phyloP scores from a whole-genome alignment of 2,888 invertebrate genomes.

The Orthosia cruda region DNA sequence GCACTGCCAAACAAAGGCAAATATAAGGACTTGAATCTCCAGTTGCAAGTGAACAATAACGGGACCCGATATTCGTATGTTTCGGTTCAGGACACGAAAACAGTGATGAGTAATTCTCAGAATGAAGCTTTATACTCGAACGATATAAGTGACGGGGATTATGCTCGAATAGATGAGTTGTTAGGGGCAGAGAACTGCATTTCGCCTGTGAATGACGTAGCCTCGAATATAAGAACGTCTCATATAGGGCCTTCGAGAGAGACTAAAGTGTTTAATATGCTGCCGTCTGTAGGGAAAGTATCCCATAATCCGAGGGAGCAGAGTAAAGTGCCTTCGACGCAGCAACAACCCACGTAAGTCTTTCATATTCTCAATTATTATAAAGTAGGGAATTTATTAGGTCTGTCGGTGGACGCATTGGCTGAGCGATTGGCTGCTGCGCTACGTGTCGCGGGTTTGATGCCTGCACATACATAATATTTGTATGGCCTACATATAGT shows the following conservation, averaged over 20 bases:
- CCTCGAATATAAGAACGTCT: slow-evolving; percentile 85
- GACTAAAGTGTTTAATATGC: slow-evolving; percentile 84
- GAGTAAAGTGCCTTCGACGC: slow-evolving; percentile 85
- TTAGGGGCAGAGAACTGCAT: slow-evolving; percentile 88
- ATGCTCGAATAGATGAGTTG: slow-evolving; percentile 88
- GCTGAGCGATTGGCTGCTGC: too few relatives aligned
- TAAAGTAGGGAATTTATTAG: too few relatives aligned
- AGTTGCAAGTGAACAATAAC: slow-evolving; percentile 89
- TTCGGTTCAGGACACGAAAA: slow-evolving; percentile 88
- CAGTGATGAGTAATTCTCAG: slow-evolving; percentile 89
- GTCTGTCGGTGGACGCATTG: too few relatives aligned
- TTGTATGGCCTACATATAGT: too few relatives aligned
- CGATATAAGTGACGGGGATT: slow-evolving; percentile 87
- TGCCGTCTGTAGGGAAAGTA: slow-evolving; percentile 88
- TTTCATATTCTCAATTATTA: background rate
- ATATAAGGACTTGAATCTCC: slow-evolving; percentile 89
- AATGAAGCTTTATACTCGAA: slow-evolving; percentile 88
- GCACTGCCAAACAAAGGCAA: slow-evolving; percentile 90
- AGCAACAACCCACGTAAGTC: slow-evolving; percentile 83
- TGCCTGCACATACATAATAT: too few relatives aligned
- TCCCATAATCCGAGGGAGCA: slow-evolving; percentile 83
- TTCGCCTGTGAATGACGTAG: slow-evolving; percentile 84
- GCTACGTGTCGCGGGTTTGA: too few relatives aligned
- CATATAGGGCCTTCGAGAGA: slow-evolving; percentile 84
- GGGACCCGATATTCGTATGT: slow-evolving; percentile 89